These are phyloP conservation scores for Leptatherina wallacei DNA, from an alignment of 2,797 vertebrate species.

Conservation along the genomic window DNA sequence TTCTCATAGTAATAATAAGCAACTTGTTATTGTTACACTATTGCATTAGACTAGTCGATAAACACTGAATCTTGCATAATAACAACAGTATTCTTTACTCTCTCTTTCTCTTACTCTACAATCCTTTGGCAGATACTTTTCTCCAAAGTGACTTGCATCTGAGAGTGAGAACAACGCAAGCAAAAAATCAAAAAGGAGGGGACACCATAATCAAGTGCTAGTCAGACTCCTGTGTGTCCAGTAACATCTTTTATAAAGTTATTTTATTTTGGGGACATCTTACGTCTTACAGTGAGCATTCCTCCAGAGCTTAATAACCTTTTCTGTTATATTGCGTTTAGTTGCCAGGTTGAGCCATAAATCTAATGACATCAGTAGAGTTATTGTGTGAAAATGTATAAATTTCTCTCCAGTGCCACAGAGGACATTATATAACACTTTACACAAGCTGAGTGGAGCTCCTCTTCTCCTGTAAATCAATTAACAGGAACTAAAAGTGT, in stretches of 20 bases:
- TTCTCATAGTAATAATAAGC: background rate
- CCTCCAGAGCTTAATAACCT: background rate
- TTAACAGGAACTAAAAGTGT: background rate
- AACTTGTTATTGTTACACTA: background rate
- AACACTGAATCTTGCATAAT: background rate
- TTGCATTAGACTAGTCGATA: background rate
- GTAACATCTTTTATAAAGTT: background rate
- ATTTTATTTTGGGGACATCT: background rate
- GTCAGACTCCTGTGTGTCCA: no score
- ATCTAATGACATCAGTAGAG: background rate
- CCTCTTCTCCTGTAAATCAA: background rate
- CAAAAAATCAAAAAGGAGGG: no score
- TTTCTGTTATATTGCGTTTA: background rate
- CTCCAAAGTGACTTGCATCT: no score
- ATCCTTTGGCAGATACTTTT: no score
- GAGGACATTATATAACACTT: background rate
- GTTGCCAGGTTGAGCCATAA: background rate
- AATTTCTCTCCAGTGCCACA: background rate
- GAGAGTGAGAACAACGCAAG: no score
- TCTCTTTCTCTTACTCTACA: no score
- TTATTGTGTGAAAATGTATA: slow-evolving; percentile 1
- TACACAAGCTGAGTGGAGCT: background rate
- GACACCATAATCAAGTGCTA: no score
- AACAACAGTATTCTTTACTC: no score
- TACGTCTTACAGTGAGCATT: background rate